A percentile compares a stretch with the other conserved stretches of the same genome.
Evolutionary conservation across 2,888 invertebrate genomes (phyloP).

Genomic region (Hirtodrosophila trivittata): DNA sequence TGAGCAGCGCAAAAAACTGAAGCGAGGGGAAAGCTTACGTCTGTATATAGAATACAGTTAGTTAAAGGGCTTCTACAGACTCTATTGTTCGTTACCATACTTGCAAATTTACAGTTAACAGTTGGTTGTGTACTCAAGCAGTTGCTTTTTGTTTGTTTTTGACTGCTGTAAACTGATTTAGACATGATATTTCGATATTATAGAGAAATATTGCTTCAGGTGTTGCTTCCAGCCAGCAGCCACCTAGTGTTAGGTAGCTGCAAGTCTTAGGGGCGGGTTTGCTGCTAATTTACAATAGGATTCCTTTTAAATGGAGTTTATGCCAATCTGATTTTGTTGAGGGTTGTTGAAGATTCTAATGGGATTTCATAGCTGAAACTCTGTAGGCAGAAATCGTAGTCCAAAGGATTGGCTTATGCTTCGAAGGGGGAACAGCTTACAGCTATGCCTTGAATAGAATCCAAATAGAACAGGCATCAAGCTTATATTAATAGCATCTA

Average conservation of each 20-base stretch:
- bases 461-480: too few relatives aligned
- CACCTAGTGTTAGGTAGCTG: slow-evolving; percentile 47
- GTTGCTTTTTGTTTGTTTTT: too few relatives aligned
- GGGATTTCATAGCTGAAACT: too few relatives aligned
- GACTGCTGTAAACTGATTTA: too few relatives aligned
- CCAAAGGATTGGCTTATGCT: too few relatives aligned
- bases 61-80: background rate
- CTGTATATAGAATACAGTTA: slow-evolving; percentile 6
- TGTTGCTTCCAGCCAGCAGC: slow-evolving; percentile 1
- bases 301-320: too few relatives aligned
- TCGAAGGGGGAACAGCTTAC: too few relatives aligned
- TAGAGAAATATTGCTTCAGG: too few relatives aligned
- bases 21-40: background rate
- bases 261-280: background rate
- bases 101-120: background rate
- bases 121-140: background rate
- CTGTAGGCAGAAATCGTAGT: too few relatives aligned
- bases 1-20: slow-evolving; percentile 52
- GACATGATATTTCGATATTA: background rate
- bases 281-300: too few relatives aligned
- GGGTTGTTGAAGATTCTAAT: slow-evolving; percentile 5
- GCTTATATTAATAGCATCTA: too few relatives aligned
- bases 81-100: background rate
- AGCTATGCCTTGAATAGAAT: too few relatives aligned
- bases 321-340: background rate